Percentiles rank a stretch among this genome's conserved stretches.
phyloP scores from a whole-genome alignment of 1,140 invertebrate species.

The Heliothis subflexa region DNA sequence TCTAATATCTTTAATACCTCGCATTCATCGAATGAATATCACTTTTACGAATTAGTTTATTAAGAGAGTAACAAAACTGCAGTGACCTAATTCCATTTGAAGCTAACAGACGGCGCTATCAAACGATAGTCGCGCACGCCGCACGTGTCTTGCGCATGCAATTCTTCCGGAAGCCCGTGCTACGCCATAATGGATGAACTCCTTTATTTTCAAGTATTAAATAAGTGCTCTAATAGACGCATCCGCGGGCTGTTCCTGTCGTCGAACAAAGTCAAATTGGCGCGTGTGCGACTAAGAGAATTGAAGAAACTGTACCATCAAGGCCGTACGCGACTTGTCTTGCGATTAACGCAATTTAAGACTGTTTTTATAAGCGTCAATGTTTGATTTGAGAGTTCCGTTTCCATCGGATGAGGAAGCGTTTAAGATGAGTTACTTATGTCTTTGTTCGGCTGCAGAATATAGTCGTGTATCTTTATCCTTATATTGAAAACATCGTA shows the following conservation, averaged over 20 bases:
- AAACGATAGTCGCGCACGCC: not conserved
- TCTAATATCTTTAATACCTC: no score
- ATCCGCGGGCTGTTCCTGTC: slow-evolving; percentile 61
- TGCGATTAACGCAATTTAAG: slow-evolving; percentile 35
- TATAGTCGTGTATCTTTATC: not conserved
- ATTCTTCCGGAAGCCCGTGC: slow-evolving; percentile 43
- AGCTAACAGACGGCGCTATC: not conserved
- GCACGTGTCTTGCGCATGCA: slow-evolving; percentile 33
- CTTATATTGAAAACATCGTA: no score
- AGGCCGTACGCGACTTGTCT: slow-evolving; percentile 17
- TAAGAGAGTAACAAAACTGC: not conserved
- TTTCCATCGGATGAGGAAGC: slow-evolving; percentile 1
- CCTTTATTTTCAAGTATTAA: slow-evolving; percentile 66
- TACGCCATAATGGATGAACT: slow-evolving; percentile 54
- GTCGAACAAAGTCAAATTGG: slow-evolving; percentile 53
- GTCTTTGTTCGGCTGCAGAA: not conserved
- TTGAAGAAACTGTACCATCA: slow-evolving; percentile 39
- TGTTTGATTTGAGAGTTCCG: slow-evolving; percentile 32
- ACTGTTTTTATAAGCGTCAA: slow-evolving; percentile 34
- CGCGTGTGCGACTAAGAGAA: slow-evolving; percentile 45
- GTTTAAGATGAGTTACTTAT: slow-evolving; percentile 9
- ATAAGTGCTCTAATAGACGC: slow-evolving; percentile 58
- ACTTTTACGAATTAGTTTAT: no score
- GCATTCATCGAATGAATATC: no score
- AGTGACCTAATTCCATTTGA: not conserved